Evolutionary conservation across 2,797 vertebrate genomes (phyloP), one percentile per base, ranked within the genome.

Genomic region (Amblyopsis hoosieri): DNA sequence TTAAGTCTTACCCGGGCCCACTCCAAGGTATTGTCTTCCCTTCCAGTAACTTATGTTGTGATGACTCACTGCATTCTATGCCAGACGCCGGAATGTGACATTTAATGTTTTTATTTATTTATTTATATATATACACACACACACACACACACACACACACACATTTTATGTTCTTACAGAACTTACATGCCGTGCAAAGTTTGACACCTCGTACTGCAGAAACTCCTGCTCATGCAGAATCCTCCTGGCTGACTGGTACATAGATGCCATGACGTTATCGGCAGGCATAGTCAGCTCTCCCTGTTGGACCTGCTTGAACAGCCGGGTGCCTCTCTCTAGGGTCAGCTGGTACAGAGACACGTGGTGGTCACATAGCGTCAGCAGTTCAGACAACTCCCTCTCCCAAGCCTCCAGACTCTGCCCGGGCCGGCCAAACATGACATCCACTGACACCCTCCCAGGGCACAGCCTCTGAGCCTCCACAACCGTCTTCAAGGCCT

Each of bases 161-260:
- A 29, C 23, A 29, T 29, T 29, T 4, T 29, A 29, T 29, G 23
- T 29, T 29, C 23, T 29, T 29, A 29, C 13, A 62, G 42, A 15
- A 85, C 94, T 91, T 79, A 98, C 96, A 45, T 90, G 89, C 86
- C 89, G 92, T 48, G 95, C 94, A 57, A 99, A 99, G 88, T 95
- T 98, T 1, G 97, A 99, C 74, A 99, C 95, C 74, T 99, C 96
- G 0, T 99, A 99, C 69, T 97, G 97, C n/a, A 78, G 79, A 74
- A 97, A 96, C 50, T 94, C 94, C 0, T 84, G 77, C 0, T 89
- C 82, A 6, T 62, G 80, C 4, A 98, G 90, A 23, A 57, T n/a
- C 1, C 15, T 14, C 4, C 91, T 79, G 10, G 95, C 94, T 0
- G 78, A 14, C 1, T 83, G 80, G 82, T 97, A 99, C 96, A 98